Conservation (phyloP, 1,140 invertebrate species). For the Asbolus verrucosus region DNA sequence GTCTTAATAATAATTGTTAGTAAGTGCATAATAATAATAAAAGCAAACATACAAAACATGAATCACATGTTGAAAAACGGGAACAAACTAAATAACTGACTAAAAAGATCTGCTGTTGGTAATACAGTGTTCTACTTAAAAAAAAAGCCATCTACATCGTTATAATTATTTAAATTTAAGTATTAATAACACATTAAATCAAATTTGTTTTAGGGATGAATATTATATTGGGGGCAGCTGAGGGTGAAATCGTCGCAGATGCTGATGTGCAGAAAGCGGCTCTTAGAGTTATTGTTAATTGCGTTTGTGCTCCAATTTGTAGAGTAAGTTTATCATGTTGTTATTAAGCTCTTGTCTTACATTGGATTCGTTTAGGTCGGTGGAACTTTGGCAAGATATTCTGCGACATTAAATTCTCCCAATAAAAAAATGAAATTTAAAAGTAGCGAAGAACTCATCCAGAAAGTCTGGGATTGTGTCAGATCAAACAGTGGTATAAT, state of each 20-base stretch:
- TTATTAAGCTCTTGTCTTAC: not conserved
- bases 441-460: slow-evolving; percentile 86
- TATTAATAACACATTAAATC: no score
- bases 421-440: slow-evolving; percentile 81
- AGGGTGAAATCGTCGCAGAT: slow-evolving; percentile 90
- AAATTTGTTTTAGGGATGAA: slow-evolving; percentile 67
- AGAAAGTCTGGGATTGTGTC: slow-evolving; percentile 93
- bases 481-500: slow-evolving; percentile 96
- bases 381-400: slow-evolving; percentile 75
- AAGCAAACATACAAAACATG: no score
- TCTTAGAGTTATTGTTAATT: slow-evolving; percentile 89
- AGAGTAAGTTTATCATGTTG: slow-evolving; percentile 70
- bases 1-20: no score
- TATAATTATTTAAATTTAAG: no score
- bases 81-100: no score
- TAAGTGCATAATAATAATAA: no score
- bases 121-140: no score
- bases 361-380: slow-evolving; percentile 66
- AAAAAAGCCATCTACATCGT: no score
- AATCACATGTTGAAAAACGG: no score
- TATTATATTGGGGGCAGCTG: slow-evolving; percentile 85
- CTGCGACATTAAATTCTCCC: slow-evolving; percentile 68
- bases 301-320: slow-evolving; percentile 90
- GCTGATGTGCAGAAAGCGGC: slow-evolving; percentile 93
- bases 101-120: no score